Percentiles rank a stretch among this genome's conserved stretches.
phyloP scores from a whole-genome alignment of 2,113 vertebrate genomes.

The Chloroceryle aenea region DNA sequence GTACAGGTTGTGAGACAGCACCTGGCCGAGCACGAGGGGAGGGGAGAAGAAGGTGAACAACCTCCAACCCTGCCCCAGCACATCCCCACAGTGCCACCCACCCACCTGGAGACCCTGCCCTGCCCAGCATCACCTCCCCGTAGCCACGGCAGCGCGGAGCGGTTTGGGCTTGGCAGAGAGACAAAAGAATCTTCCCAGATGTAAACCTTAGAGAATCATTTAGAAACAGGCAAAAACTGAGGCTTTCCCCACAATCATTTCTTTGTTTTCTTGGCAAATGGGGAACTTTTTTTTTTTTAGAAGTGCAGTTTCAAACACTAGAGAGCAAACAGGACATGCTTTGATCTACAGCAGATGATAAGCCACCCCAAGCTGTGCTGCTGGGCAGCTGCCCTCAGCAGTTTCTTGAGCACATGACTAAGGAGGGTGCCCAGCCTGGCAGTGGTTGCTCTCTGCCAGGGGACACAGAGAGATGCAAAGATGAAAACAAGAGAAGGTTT shows the following conservation, averaged over 20 bases:
- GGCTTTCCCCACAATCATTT: background rate
- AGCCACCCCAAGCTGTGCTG: background rate
- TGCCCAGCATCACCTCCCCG: background rate
- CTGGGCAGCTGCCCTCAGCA: background rate
- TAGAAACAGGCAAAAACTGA: background rate
- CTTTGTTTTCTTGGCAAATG: background rate
- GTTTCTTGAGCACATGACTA: background rate
- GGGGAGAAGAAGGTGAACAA: background rate
- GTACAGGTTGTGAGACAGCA: conserved; percentile 95
- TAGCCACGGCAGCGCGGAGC: rapidly evolving
- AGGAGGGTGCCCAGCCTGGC: background rate
- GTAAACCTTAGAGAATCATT: background rate
- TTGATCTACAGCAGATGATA: background rate
- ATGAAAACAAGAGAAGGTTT: background rate
- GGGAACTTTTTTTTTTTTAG: background rate
- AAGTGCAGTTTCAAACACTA: background rate
- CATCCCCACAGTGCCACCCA: background rate
- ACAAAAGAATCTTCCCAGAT: background rate
- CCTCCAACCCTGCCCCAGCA: background rate
- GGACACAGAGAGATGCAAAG: background rate
- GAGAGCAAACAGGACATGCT: background rate
- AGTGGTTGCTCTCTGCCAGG: background rate
- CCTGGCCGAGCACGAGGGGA: conserved; percentile 70
- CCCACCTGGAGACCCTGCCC: rapidly evolving
- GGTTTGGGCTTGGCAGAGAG: background rate